Conservation (phyloP, 2,888 invertebrate species). For the Rhorus exstirpatorius region DNA sequence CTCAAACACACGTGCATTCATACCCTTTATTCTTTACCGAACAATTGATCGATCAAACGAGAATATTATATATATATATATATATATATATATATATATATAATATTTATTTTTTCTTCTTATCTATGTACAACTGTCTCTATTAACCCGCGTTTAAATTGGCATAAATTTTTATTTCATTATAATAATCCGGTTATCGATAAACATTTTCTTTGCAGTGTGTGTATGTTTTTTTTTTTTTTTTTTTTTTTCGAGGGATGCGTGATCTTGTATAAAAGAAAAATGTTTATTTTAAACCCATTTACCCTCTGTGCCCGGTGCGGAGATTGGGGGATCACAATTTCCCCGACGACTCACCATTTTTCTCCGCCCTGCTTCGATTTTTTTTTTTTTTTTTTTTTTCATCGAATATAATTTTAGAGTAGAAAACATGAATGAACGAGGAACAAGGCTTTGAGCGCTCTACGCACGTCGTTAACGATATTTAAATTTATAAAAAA, state of each 20-base stretch:
- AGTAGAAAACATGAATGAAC: constrained; percentile 75
- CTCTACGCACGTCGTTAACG: constrained; percentile 70
- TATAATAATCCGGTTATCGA: constrained; percentile 51
- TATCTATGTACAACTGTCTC: constrained; percentile 65
- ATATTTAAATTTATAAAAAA: constrained; percentile 74
- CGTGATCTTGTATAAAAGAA: not conserved
- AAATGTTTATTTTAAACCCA: not conserved
- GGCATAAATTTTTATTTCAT: constrained; percentile 49
- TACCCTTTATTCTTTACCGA: constrained; percentile 4
- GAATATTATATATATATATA: constrained; percentile 17
- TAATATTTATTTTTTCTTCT: constrained; percentile 37
- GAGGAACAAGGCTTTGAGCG: constrained; percentile 71
- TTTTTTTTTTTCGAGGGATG: constrained; percentile 30
- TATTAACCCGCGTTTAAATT: constrained; percentile 60
- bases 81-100: not conserved
- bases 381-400: constrained; percentile 32
- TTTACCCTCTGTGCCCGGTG: not conserved
- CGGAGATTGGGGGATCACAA: constrained; percentile 46
- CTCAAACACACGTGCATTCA: constrained; percentile 37
- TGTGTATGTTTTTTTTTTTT: constrained; percentile 8
- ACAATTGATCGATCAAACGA: constrained; percentile 38
- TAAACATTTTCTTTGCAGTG: constrained; percentile 32
- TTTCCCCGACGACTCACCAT: constrained; percentile 64
- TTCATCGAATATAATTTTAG: constrained; percentile 61
- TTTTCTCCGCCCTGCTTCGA: constrained; percentile 31